These are phyloP conservation scores for Cephus nigrinus DNA, from an alignment of 2,888 invertebrate genomes.

Conservation along the genomic window DNA sequence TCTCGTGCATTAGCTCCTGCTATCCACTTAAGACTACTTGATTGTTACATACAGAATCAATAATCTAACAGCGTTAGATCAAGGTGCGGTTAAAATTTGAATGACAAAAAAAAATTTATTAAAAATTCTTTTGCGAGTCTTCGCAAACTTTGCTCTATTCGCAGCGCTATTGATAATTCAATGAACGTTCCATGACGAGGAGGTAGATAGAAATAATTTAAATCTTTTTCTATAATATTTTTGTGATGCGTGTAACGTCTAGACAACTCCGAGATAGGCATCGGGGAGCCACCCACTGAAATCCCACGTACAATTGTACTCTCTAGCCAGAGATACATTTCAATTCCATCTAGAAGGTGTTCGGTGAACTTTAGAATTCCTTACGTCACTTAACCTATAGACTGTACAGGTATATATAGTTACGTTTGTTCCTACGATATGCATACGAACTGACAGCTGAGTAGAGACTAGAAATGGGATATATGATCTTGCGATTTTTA, in stretches of 20 bases:
- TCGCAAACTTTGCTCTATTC: neutral
- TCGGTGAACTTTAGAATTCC: neutral
- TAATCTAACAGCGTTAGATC: neutral
- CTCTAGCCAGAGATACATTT: neutral
- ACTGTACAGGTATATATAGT: neutral
- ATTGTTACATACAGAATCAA: neutral
- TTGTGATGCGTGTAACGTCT: conserved; percentile 17
- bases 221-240: neutral
- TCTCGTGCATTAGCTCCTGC: neutral
- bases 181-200: neutral
- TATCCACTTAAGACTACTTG: neutral
- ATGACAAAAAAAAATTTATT: too few relatives aligned
- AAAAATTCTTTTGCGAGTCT: neutral
- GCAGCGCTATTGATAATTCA: neutral
- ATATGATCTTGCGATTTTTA: neutral
- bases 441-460: neutral
- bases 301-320: conserved; percentile 2
- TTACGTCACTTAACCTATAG: neutral
- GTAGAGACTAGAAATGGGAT: neutral
- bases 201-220: neutral
- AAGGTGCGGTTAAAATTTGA: neutral
- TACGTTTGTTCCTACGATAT: neutral
- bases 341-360: neutral
- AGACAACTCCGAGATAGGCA: conserved; percentile 19
- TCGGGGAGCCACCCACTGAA: neutral